Evolutionary conservation across 2,113 vertebrate species (phyloP).

Genomic region (Mastomys coucha): DNA sequence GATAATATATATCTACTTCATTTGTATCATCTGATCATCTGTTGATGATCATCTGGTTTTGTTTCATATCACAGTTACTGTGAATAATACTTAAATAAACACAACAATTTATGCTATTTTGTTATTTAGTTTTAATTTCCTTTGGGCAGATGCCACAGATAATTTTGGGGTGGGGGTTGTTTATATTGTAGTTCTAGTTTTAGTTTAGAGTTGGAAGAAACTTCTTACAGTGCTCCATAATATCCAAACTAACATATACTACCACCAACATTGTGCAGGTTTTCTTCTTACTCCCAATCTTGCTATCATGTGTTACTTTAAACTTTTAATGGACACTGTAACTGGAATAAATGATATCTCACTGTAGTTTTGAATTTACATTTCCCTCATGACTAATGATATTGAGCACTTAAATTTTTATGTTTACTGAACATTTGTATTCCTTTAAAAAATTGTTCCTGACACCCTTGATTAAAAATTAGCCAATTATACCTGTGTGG

Average conservation of each 20-base stretch:
- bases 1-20: not conserved
- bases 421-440: not conserved
- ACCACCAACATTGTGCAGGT: not conserved
- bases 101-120: not conserved
- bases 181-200: not conserved
- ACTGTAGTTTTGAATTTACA: not conserved
- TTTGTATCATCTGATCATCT: not conserved
- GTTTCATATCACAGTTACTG: not conserved
- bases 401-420: not conserved
- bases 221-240: not conserved
- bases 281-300: not conserved
- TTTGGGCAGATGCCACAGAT: not conserved
- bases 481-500: not conserved
- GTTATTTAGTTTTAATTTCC: not conserved
- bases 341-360: not conserved
- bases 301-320: not conserved
- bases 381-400: not conserved
- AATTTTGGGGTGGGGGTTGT: not conserved
- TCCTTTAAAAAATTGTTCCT: not conserved
- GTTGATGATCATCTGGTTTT: not conserved
- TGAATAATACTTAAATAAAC: not conserved
- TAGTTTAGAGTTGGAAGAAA: not conserved
- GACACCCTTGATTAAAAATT: not conserved
- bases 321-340: not conserved
- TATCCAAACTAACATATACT: not conserved